Evolutionary conservation across 2,113 vertebrate species (phyloP).

Genomic region (Excalfactoria chinensis): DNA sequence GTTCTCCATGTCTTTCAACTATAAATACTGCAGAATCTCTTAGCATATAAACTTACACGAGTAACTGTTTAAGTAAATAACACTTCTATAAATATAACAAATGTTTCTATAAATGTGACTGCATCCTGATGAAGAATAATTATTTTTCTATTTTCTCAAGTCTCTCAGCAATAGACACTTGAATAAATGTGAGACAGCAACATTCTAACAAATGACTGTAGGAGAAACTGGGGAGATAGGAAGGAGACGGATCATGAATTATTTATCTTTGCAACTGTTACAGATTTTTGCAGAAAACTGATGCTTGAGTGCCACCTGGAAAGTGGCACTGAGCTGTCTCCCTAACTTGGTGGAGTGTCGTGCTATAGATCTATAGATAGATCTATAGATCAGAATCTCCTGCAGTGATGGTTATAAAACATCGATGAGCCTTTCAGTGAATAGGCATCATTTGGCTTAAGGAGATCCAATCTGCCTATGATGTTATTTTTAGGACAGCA

Average conservation of each 20-base stretch:
- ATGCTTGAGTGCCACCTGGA: not conserved
- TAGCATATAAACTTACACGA: not conserved
- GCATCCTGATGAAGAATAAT: conserved; percentile 52
- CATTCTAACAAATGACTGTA: conserved; percentile 14
- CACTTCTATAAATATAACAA: conserved; percentile 46
- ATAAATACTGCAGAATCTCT: conserved; percentile 33
- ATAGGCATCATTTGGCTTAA: not conserved
- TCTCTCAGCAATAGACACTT: conserved; percentile 26
- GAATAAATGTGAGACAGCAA: conserved; percentile 30
- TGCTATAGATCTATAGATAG: not conserved
- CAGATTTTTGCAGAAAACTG: not conserved
- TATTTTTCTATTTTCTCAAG: conserved; percentile 55
- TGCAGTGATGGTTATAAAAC: not conserved
- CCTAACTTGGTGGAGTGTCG: not conserved
- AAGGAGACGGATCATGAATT: conserved; percentile 1
- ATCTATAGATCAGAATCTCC: not conserved
- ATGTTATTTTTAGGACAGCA: not conserved
- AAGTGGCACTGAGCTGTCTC: not conserved
- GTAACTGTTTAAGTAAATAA: conserved; percentile 18
- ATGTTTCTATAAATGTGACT: conserved; percentile 43
- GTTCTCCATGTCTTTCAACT: conserved; percentile 6
- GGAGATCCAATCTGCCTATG: not conserved
- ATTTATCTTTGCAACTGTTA: conserved; percentile 7
- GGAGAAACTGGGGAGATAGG: not conserved
- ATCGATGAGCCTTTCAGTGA: not conserved